Evolutionary conservation across 2,888 invertebrate species (phyloP).

Genomic region (Fragum fragum): DNA sequence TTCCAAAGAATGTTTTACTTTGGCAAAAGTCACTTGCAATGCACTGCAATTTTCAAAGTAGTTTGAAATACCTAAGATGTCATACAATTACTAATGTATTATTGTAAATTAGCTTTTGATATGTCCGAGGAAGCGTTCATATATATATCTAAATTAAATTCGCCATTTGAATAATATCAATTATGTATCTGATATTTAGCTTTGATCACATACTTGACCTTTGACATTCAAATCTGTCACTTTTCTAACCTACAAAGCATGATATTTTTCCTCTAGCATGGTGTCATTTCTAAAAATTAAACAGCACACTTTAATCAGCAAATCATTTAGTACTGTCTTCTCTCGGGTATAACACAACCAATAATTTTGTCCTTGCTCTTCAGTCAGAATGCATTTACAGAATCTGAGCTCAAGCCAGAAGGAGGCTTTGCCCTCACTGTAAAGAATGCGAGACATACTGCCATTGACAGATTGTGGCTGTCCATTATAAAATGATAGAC

Average conservation of each 20-base stretch:
- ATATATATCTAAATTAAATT: not conserved
- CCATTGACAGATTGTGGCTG: too few species aligned
- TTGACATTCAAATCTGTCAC: slow-evolving; percentile 14
- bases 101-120: too few species aligned
- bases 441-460: too few species aligned
- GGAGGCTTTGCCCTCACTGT: too few species aligned
- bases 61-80: too few species aligned
- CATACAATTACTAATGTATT: too few species aligned
- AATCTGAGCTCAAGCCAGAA: too few species aligned
- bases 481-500: too few species aligned
- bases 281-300: slow-evolving; percentile 44
- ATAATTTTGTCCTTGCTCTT: slow-evolving; percentile 51
- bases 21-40: too few species aligned
- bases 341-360: slow-evolving; percentile 65
- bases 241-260: slow-evolving; percentile 50
- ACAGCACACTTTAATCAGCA: slow-evolving; percentile 76
- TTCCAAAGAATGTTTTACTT: too few species aligned
- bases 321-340: slow-evolving; percentile 71
- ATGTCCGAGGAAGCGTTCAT: not conserved
- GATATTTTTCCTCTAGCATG: slow-evolving; percentile 63
- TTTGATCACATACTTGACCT: slow-evolving; percentile 15
- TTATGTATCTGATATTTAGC: slow-evolving; percentile 1
- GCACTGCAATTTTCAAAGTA: too few species aligned
- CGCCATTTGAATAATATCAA: not conserved
- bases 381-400: slow-evolving; percentile 55